phyloP scores from a whole-genome alignment of 1,140 invertebrate genomes.

The Orius insidiosus region DNA sequence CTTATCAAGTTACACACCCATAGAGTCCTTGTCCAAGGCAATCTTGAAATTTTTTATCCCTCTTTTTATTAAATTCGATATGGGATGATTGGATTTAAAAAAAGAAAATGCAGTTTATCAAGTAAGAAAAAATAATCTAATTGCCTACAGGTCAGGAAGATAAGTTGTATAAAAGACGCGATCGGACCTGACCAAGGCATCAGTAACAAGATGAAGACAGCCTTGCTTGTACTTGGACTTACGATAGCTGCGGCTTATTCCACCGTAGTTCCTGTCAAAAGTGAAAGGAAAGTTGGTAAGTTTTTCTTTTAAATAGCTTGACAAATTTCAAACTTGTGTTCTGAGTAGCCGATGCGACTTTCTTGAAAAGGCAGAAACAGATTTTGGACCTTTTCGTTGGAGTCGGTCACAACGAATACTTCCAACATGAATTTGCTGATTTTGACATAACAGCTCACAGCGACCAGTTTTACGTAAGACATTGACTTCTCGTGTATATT shows the following conservation, averaged over 20 bases:
- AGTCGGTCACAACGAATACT: constrained; percentile 6
- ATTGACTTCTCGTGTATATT: too few species aligned
- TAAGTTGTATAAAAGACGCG: too few species aligned
- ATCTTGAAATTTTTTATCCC: too few species aligned
- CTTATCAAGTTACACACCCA: too few species aligned
- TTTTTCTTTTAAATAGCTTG: background rate
- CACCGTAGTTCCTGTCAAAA: constrained; percentile 6
- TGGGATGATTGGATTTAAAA: too few species aligned
- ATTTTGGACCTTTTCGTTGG: constrained; percentile 9
- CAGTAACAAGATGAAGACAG: constrained; percentile 7
- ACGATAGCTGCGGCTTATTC: constrained; percentile 1
- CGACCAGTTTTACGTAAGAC: constrained; percentile 8
- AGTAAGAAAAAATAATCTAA: too few species aligned
- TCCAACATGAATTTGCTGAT: constrained; percentile 6
- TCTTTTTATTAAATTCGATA: too few species aligned
- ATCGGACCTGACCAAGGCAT: background rate
- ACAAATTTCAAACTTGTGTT: background rate
- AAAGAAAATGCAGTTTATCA: too few species aligned
- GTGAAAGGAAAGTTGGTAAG: constrained; percentile 7
- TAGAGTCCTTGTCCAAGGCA: too few species aligned
- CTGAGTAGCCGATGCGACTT: constrained; percentile 1
- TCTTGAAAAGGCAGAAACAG: constrained; percentile 10
- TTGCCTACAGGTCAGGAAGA: too few species aligned
- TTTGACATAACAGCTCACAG: constrained; percentile 9
- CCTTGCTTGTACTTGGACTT: constrained; percentile 3